Percentiles rank a stretch among this genome's conserved stretches.
Conservation (phyloP, 2,797 vertebrate genomes). For the Fistularia commersonii region DNA sequence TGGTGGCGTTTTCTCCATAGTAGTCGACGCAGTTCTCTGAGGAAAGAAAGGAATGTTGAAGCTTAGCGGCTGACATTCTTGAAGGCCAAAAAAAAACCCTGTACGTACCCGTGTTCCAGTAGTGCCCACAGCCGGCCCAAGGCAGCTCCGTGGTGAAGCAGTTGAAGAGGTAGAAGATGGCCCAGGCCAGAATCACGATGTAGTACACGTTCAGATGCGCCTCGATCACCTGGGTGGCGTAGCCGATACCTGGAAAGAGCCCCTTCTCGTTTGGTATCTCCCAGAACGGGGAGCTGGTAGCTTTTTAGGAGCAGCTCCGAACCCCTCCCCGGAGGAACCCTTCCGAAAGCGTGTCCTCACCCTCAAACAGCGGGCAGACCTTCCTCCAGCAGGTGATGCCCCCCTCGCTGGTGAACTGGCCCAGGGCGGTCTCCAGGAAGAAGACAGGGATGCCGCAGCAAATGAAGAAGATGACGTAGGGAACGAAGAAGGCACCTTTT, state of each 20-base stretch:
- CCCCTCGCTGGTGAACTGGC: constrained; percentile 97
- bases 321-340: too few relatives aligned
- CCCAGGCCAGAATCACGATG: constrained; percentile 95
- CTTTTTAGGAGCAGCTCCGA: too few relatives aligned
- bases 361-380: constrained; percentile 96
- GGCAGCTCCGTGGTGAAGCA: constrained; percentile 97
- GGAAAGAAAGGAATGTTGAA: constrained; percentile 21
- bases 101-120: constrained; percentile 94
- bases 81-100: not conserved
- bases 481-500: constrained; percentile 97
- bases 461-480: constrained; percentile 96
- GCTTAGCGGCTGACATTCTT: not conserved
- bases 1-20: constrained; percentile 90
- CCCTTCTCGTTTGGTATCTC: too few relatives aligned
- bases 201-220: constrained; percentile 97
- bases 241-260: constrained; percentile 85
- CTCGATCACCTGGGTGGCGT: constrained; percentile 97
- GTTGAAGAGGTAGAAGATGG: constrained; percentile 98
- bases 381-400: constrained; percentile 99
- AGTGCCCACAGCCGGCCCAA: constrained; percentile 96
- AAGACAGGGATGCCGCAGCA: constrained; percentile 98
- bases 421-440: constrained; percentile 96
- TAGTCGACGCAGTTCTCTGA: constrained; percentile 93
- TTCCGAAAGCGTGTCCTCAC: constrained; percentile 74
- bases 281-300: too few relatives aligned